Percentiles rank a stretch among this genome's conserved stretches.
phyloP scores from a whole-genome alignment of 2,888 invertebrate genomes.

The Lucinisca nassula region DNA sequence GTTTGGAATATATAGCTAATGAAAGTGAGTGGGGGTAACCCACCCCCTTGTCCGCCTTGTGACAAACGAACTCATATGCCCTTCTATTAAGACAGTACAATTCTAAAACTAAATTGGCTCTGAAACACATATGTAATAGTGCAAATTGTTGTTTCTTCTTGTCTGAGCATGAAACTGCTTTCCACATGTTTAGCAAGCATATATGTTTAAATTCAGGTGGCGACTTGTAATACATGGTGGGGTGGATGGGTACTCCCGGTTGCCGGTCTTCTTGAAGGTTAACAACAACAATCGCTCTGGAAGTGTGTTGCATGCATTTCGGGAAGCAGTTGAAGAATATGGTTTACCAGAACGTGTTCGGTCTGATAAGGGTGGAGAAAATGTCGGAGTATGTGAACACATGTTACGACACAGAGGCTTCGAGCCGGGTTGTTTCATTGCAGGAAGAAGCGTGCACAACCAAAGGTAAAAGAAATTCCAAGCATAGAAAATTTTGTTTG shows the following conservation, averaged over 20 bases:
- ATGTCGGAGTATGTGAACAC: conserved; percentile 37
- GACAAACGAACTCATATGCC: too few species aligned
- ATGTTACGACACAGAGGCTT: conserved; percentile 59
- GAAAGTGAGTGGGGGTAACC: too few species aligned
- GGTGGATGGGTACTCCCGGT: conserved; percentile 53
- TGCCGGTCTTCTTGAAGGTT: conserved; percentile 34
- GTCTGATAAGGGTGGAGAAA: conserved; percentile 66
- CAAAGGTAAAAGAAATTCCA: too few species aligned
- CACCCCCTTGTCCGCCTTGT: too few species aligned
- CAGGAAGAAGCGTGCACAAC: conserved; percentile 67
- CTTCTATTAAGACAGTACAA: too few species aligned
- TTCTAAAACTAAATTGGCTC: too few species aligned
- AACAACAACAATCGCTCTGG: conserved; percentile 41
- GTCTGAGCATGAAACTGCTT: too few species aligned
- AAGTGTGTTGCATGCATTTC: conserved; percentile 46
- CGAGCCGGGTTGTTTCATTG: conserved; percentile 53
- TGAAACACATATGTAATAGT: too few species aligned
- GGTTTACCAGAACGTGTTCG: conserved; percentile 66
- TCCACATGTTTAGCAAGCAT: background rate
- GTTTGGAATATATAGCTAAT: too few species aligned
- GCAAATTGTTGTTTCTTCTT: too few species aligned
- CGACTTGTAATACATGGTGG: conserved; percentile 60
- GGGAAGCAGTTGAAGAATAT: conserved; percentile 34
- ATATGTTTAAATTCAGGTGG: conserved; percentile 31
- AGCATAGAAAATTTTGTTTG: too few species aligned